Conservation (phyloP, 2,888 invertebrate genomes). For the Heliconius ismenius region DNA sequence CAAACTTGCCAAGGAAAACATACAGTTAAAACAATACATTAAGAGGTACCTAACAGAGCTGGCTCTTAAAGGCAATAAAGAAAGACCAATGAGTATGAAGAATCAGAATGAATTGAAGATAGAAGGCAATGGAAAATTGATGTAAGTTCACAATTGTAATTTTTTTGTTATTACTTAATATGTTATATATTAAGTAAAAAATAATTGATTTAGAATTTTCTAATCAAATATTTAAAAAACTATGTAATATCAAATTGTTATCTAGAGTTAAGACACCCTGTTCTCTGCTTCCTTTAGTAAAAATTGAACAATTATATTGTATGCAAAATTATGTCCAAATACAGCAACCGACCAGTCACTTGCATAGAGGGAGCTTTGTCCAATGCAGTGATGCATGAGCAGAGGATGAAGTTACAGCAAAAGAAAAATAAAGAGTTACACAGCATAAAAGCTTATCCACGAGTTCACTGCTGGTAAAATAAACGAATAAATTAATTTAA, state of each 20-base stretch:
- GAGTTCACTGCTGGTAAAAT: slow-evolving; percentile 66
- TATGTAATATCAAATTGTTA: background rate
- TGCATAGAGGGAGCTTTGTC: slow-evolving; percentile 83
- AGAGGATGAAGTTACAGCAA: slow-evolving; percentile 62
- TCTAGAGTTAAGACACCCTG: too few species aligned
- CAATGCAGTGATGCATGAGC: slow-evolving; percentile 80
- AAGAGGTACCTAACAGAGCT: slow-evolving; percentile 83
- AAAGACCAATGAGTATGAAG: slow-evolving; percentile 64
- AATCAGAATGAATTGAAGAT: slow-evolving; percentile 54
- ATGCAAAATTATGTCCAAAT: slow-evolving; percentile 12
- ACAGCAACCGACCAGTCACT: slow-evolving; percentile 77
- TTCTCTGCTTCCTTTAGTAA: background rate
- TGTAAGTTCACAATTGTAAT: slow-evolving; percentile 29
- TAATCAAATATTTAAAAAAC: background rate
- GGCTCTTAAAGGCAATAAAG: slow-evolving; percentile 72
- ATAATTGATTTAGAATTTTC: background rate
- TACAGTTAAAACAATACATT: slow-evolving; percentile 82
- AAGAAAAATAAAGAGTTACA: slow-evolving; percentile 57
- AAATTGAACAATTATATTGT: background rate
- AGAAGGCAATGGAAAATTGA: slow-evolving; percentile 44
- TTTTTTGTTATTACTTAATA: too few species aligned
- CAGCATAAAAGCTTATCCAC: slow-evolving; percentile 61
- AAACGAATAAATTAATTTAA: background rate
- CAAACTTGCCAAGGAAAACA: slow-evolving; percentile 83
- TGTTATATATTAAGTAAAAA: background rate